phyloP scores from a whole-genome alignment of 2,888 invertebrate species.

The Scotopteryx bipunctaria region DNA sequence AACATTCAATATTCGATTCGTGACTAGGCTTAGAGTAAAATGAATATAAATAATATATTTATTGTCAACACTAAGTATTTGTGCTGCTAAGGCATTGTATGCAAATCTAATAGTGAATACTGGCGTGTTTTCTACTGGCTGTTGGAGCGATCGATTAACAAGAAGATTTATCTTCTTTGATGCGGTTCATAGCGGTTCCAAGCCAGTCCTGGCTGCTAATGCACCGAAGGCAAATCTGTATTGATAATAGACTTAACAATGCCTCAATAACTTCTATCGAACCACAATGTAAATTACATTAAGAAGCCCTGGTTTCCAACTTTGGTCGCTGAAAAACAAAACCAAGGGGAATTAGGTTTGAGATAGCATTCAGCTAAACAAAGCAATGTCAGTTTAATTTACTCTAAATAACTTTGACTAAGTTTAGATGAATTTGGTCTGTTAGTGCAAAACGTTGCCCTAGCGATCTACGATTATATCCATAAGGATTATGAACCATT shows the following conservation, averaged over 20 bases:
- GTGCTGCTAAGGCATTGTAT: neutral
- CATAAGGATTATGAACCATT: neutral
- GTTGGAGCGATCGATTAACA: constrained; percentile 43
- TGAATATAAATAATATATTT: constrained; percentile 2
- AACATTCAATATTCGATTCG: constrained; percentile 10
- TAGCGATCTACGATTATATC: constrained; percentile 3
- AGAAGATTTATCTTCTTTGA: constrained; percentile 43
- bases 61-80: constrained; percentile 2
- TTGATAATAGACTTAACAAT: constrained; percentile 14
- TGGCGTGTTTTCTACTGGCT: constrained; percentile 36
- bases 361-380: constrained; percentile 4
- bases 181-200: constrained; percentile 45
- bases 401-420: constrained; percentile 21
- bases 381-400: constrained; percentile 22
- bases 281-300: neutral
- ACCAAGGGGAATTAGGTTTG: constrained; percentile 6
- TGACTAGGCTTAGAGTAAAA: constrained; percentile 12
- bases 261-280: constrained; percentile 2
- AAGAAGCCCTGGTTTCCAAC: neutral
- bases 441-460: constrained; percentile 18
- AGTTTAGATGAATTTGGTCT: constrained; percentile 20
- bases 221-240: constrained; percentile 12
- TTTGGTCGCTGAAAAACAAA: constrained; percentile 16
- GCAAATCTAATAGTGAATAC: constrained; percentile 36
- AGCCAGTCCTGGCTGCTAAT: neutral